A percentile compares a stretch with the other conserved stretches of the same genome.
Evolutionary conservation across 1,140 invertebrate genomes (phyloP).

Genomic region (Cydia fagiglandana): DNA sequence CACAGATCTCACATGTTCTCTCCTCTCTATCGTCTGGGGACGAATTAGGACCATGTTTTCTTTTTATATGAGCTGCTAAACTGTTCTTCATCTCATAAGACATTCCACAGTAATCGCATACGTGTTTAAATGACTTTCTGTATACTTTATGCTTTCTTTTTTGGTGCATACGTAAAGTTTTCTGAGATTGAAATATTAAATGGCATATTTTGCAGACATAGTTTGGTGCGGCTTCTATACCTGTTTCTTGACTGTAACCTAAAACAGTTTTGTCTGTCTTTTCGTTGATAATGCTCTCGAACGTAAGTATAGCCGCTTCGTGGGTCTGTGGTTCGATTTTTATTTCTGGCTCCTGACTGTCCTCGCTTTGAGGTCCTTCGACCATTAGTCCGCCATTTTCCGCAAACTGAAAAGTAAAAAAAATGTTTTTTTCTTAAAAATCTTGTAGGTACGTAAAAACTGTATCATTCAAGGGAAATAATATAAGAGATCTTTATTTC

Average conservation of each 20-base stretch:
- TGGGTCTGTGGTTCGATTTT: slow-evolving; percentile 62
- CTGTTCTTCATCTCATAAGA: slow-evolving; percentile 69
- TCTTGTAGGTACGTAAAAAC: not conserved
- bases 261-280: slow-evolving; percentile 50
- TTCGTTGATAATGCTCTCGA: slow-evolving; percentile 62
- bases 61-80: slow-evolving; percentile 65
- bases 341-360: slow-evolving; percentile 59
- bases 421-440: not conserved
- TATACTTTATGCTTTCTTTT: slow-evolving; percentile 65
- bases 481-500: no score
- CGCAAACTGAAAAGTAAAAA: slow-evolving; percentile 59
- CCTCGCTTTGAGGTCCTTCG: slow-evolving; percentile 57
- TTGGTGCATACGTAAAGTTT: slow-evolving; percentile 67
- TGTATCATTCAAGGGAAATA: not conserved
- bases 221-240: slow-evolving; percentile 39
- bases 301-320: slow-evolving; percentile 62
- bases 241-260: slow-evolving; percentile 38
- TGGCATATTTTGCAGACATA: slow-evolving; percentile 69
- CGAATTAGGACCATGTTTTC: slow-evolving; percentile 66
- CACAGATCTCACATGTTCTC: slow-evolving; percentile 67
- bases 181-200: slow-evolving; percentile 64
- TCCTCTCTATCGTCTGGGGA: slow-evolving; percentile 59
- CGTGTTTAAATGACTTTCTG: slow-evolving; percentile 61
- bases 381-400: slow-evolving; percentile 58
- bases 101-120: slow-evolving; percentile 68